Evolutionary conservation across 2,797 vertebrate species (phyloP).

Genomic region (Sparus aurata): DNA sequence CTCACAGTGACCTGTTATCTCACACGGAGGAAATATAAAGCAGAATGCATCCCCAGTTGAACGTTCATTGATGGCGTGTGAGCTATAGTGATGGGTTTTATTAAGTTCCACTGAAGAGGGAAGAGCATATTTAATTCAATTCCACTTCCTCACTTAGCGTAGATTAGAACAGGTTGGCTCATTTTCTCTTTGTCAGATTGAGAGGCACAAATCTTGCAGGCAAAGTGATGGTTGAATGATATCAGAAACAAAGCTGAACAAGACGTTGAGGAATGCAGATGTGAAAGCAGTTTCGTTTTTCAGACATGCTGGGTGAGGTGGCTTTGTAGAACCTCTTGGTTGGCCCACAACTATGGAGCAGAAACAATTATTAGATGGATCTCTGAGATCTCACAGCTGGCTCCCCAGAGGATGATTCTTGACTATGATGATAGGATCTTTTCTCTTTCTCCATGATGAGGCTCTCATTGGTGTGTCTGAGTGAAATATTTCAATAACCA

Average conservation of each 20-base stretch:
- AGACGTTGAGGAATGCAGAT: background rate
- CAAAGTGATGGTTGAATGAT: constrained; percentile 17
- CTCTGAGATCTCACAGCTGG: too few relatives aligned
- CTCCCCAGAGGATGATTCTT: background rate
- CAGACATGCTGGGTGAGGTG: too few relatives aligned
- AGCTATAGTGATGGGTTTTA: constrained; percentile 71
- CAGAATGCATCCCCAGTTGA: constrained; percentile 61
- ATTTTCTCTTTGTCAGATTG: constrained; percentile 47
- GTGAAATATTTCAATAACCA: background rate
- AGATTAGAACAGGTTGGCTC: constrained; percentile 63
- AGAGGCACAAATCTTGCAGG: constrained; percentile 13
- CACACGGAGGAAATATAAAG: constrained; percentile 72
- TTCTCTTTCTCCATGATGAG: background rate
- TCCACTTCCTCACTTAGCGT: constrained; percentile 61
- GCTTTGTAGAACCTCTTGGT: background rate
- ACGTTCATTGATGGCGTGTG: constrained; percentile 59
- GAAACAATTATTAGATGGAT: background rate
- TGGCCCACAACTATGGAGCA: background rate
- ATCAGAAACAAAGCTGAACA: constrained; percentile 22
- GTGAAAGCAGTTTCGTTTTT: background rate
- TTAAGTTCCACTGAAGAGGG: constrained; percentile 74
- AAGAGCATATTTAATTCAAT: constrained; percentile 72
- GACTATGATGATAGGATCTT: background rate
- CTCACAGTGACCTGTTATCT: constrained; percentile 67
- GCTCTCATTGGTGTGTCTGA: background rate